Percentiles rank a stretch among this genome's conserved stretches.
phyloP scores from a whole-genome alignment of 2,888 invertebrate genomes.

The Dasysyrphus albostriatus region DNA sequence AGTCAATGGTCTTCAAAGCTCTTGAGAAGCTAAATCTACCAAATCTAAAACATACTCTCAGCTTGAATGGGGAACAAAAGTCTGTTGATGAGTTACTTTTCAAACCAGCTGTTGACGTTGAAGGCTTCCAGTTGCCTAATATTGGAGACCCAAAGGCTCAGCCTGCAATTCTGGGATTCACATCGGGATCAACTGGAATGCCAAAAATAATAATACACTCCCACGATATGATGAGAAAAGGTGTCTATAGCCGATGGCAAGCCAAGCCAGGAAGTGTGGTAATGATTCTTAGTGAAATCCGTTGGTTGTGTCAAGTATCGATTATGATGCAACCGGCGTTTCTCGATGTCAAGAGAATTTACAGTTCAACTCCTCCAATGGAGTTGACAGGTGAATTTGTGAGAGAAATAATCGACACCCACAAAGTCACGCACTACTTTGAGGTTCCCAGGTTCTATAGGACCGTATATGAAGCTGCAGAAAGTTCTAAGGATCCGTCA shows the following conservation, averaged over 20 bases:
- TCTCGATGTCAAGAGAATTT: too few relatives aligned
- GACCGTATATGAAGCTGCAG: too few relatives aligned
- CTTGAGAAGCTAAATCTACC: background rate
- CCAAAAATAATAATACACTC: conserved; percentile 65
- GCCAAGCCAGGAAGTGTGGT: too few relatives aligned
- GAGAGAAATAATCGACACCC: too few relatives aligned
- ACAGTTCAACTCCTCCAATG: too few relatives aligned
- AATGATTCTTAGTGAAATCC: too few relatives aligned
- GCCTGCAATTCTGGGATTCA: conserved; percentile 58
- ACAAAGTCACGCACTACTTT: too few relatives aligned
- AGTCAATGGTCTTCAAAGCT: conserved; percentile 18
- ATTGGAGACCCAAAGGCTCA: conserved; percentile 47
- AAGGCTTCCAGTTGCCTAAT: conserved; percentile 11
- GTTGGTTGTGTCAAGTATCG: too few relatives aligned
- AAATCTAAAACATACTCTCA: background rate
- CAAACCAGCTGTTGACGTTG: background rate
- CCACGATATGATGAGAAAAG: conserved; percentile 39
- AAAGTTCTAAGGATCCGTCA: too few relatives aligned
- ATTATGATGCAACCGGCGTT: too few relatives aligned
- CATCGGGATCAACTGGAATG: conserved; percentile 65
- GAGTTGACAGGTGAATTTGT: too few relatives aligned
- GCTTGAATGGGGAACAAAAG: background rate
- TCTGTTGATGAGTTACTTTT: conserved; percentile 1
- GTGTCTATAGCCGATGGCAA: background rate
- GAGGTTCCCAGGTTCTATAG: too few relatives aligned